phyloP scores from a whole-genome alignment of 2,888 invertebrate species.

The Nysson spinosus region DNA sequence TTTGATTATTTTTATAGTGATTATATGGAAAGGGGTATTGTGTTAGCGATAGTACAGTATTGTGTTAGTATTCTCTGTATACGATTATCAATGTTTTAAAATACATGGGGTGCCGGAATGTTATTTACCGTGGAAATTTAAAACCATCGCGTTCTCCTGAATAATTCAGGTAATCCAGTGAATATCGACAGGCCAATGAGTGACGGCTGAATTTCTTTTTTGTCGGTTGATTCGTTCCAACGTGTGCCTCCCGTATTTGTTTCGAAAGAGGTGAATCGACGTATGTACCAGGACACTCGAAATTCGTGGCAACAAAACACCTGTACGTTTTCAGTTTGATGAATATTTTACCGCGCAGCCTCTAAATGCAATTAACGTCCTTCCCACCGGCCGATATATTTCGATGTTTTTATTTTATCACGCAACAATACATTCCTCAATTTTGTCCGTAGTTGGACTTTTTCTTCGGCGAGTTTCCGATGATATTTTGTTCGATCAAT shows the following conservation, averaged over 20 bases:
- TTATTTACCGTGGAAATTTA: constrained; percentile 14
- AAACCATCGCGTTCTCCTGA: constrained; percentile 37
- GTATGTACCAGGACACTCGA: constrained; percentile 6
- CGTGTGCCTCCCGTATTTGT: neutral
- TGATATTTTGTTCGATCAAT: no score
- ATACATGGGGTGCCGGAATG: no score
- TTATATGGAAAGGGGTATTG: no score
- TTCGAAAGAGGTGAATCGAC: neutral
- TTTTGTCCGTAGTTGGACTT: no score
- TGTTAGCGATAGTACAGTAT: no score
- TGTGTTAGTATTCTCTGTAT: no score
- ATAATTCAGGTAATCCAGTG: constrained; percentile 47
- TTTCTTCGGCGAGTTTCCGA: no score
- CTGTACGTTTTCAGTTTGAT: constrained; percentile 24
- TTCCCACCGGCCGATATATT: constrained; percentile 16
- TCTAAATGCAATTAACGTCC: constrained; percentile 47
- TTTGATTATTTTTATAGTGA: no score
- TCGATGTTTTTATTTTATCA: constrained; percentile 35
- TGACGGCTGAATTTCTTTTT: constrained; percentile 46
- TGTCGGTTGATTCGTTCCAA: constrained; percentile 25
- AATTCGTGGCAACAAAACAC: constrained; percentile 14
- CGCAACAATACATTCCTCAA: constrained; percentile 3
- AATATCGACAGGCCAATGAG: constrained; percentile 48
- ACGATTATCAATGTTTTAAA: no score
- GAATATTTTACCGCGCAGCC: constrained; percentile 43